Evolutionary conservation across 2,888 invertebrate species (phyloP), one percentile per base, ranked within the genome.

Genomic region (Ennomos quercinarius): DNA sequence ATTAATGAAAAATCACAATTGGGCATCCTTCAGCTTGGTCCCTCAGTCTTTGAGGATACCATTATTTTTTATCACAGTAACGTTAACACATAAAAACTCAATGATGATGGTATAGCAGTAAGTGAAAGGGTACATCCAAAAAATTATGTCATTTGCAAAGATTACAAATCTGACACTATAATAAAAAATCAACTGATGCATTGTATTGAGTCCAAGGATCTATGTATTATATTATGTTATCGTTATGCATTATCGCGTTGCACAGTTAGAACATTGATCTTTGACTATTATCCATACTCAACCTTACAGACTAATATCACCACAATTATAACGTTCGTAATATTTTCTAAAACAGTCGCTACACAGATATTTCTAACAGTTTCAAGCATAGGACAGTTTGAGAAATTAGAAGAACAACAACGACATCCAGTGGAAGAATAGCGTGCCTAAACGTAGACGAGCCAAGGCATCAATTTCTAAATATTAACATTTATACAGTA

Each of bases 361-460:
- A 57, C 17, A 51, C 17, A 52, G 46, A 48, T 54, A 52, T 43
- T 9, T 60, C 46, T 57, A 61, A 51, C 52, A 51, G 46, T 36
- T 57, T 43, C 40, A 74, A 73, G 70, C 70, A 71, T 64, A 64
- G 65, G 61, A 72, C 48, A 73, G 64, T 64, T 51, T 57, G 45
- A 66, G 56, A 72, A 57, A 67, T 74, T 52, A 57, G 70, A 70
- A 74, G 68, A 67, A 65, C 61, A 67, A 63, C 57, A 39, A 52
- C 53, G 61, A 58, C 76, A 78, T 77, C 77, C 72, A 71, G 73
- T 70, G 66, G 67, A 67, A 64, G 65, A 57, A 58, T 51, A 66
- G 65, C 63, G 54, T 53, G 37, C 57, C 60, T 67, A 58, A 52
- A 59, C 53, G 43, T 44, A 45, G 55, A 57, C 59, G 52, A 52